Evolutionary conservation across 2,797 vertebrate genomes (phyloP), one percentile per base, ranked within the genome.

Genomic region (Ptychobarbus kaznakovi): DNA sequence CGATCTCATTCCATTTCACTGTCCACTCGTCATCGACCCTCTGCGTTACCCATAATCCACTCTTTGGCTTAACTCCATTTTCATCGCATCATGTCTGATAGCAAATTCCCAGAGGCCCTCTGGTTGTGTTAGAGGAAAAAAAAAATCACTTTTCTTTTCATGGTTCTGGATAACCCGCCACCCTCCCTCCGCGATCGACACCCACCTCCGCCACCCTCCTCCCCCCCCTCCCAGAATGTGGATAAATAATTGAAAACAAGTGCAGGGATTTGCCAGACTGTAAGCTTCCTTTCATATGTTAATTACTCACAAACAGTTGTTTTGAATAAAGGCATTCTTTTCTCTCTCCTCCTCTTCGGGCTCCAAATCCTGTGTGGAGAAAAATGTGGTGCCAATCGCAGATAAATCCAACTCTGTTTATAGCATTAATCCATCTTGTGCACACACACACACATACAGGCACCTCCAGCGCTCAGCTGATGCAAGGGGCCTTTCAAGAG

Each of bases 251-350:
- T 91, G 84, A 91, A 92, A 91, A 84, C 82, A 87, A 88, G 73
- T 85, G 84, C 49, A 58, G 69, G 63, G 68, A 88, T 93, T 91
- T 89, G 84, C 89, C 86, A 82, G 89, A 87, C 87, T 82, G 82
- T 86, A 89, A 89, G 89, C 88, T 66, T 88, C 87, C 89, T 91
- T 92, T 92, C 83, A 90, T 89, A 92, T 91, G 90, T 69, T 91
- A 92, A 94, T 92, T 75, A 56, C 85, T 83, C 92, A 91, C 90
- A 92, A 93, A 93, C 90, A 92, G 53, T 89, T 88, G 81, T 88
- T 92, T 83, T 87, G 89, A 89, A 91, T 89, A 87, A 93, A 92
- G 82, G 70, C 86, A 82, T 87, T 90, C 89, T 89, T 84, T 63
- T 80, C 72, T 66, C 84, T 81, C 74, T 86, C 88, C 75, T 82